Base-by-base conservation (phyloP, 2,113 vertebrate genomes). In the Erinaceus europaeus region DNA sequence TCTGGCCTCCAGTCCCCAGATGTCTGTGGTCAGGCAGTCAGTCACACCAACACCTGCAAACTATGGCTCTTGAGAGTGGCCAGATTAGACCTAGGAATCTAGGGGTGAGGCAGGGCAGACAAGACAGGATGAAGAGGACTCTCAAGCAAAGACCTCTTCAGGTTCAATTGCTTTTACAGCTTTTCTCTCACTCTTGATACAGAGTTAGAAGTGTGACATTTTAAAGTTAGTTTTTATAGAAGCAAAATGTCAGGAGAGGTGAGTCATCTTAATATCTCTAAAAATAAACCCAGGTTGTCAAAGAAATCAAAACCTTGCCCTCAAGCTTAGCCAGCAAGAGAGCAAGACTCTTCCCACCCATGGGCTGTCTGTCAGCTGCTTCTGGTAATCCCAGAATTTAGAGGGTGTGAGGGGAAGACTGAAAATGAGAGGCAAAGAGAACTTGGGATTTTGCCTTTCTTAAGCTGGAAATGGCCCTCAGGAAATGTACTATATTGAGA, bases 211-310 rank as follows among this genome's bases (percentile, higher is more conserved):
- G 57, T 94, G 68, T 94, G 91, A 91, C 83, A 94, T 94, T 95
- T 95, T 85, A 87, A 93, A 94, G 90, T 83, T 92, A 78, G 88
- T 86, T 94, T 95, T 93, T 94, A 92, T 91, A 91, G 95, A 94
- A 93, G 94, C 62, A 93, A 21, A 93, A 91, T 93, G 91, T 95
- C 88, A 95, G 72, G 72, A 86, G 79, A 92, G 91, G 88, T 95
- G 95, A 95, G 53, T 95, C 93, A 95, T 88, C 57, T 61, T 84
- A 71, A 88, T 92, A 91, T 90, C 78, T 94, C 94, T 91, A 93
- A 94, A 95, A 95, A 95, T 95, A 95, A 92, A 85, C 64, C 2
- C n/a, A 83, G 52, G 44, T 79, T 95, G 93, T 93, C 93, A 95
- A 84, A 94, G 71, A 90, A 91, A 91, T 93, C 65, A 93, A 94